phyloP scores from a whole-genome alignment of 2,888 invertebrate species.

The Drosophila borborema region DNA sequence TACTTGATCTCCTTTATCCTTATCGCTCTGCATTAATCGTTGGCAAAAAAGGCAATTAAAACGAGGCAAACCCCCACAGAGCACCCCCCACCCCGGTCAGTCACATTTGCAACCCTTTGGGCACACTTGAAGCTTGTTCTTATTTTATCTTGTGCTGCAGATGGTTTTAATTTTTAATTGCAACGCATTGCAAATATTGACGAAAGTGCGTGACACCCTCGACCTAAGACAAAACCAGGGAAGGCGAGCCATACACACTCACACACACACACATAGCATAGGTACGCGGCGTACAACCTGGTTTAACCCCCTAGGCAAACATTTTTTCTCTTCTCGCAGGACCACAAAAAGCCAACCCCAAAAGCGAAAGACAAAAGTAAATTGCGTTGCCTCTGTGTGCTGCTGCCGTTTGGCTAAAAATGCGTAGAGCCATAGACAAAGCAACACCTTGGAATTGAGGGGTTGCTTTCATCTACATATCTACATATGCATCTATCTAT shows the following conservation, averaged over 20 bases:
- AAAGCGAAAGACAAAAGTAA: slow-evolving; percentile 67
- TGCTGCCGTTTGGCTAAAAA: slow-evolving; percentile 25
- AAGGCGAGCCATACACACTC: neutral
- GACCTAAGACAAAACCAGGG: slow-evolving; percentile 39
- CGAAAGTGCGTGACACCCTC: slow-evolving; percentile 59
- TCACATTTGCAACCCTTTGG: slow-evolving; percentile 16
- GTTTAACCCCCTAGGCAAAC: slow-evolving; percentile 32
- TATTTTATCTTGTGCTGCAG: slow-evolving; percentile 14
- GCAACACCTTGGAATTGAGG: slow-evolving; percentile 70
- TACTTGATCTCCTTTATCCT: slow-evolving; percentile 17
- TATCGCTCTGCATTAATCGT: slow-evolving; percentile 45
- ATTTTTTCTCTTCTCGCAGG: slow-evolving; percentile 11
- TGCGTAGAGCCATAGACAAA: slow-evolving; percentile 71
- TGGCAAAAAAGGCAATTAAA: slow-evolving; percentile 57
- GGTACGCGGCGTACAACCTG: slow-evolving; percentile 4
- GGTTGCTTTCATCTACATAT: slow-evolving; percentile 38
- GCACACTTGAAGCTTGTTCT: slow-evolving; percentile 39
- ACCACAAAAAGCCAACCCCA: slow-evolving; percentile 66
- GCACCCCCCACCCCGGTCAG: neutral
- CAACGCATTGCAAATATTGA: slow-evolving; percentile 67
- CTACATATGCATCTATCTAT: slow-evolving; percentile 12
- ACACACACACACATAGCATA: no score
- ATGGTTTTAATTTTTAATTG: slow-evolving; percentile 64
- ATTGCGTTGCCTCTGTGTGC: slow-evolving; percentile 68
- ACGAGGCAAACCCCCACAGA: slow-evolving; percentile 1